Conservation (phyloP, 2,888 invertebrate genomes). For the Cephonodes hylas region DNA sequence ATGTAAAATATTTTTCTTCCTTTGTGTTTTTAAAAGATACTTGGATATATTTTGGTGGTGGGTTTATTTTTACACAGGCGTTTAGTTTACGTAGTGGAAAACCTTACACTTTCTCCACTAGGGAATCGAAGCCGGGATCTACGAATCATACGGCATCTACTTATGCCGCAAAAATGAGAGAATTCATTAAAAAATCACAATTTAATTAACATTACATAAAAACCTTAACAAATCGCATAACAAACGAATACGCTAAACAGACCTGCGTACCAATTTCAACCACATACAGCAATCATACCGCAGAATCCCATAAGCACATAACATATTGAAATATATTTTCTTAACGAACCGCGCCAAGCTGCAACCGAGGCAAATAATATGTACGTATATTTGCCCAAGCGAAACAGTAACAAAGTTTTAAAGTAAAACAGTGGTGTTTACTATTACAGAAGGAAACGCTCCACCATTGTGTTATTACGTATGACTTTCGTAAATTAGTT, state of each 20-base stretch:
- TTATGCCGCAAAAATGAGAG: too few relatives aligned
- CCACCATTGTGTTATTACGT: neutral
- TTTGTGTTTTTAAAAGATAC: too few relatives aligned
- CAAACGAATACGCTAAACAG: neutral
- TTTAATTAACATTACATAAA: too few relatives aligned
- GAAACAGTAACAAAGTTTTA: neutral
- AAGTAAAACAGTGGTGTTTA: neutral
- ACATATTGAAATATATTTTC: conserved; percentile 1
- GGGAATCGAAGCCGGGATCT: too few relatives aligned
- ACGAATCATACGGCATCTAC: too few relatives aligned
- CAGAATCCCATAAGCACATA: too few relatives aligned
- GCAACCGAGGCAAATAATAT: neutral
- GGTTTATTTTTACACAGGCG: too few relatives aligned
- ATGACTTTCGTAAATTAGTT: conserved; percentile 4
- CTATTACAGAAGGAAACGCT: neutral
- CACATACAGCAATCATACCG: neutral
- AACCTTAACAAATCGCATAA: too few relatives aligned
- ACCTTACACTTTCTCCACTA: too few relatives aligned
- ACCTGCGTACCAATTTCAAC: neutral
- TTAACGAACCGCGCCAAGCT: neutral
- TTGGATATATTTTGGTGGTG: too few relatives aligned
- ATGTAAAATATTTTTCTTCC: neutral
- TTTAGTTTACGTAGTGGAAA: too few relatives aligned
- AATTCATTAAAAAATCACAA: too few relatives aligned
- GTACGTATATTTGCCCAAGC: neutral